A percentile compares a stretch with the other conserved stretches of the same genome.
Conservation (phyloP, 2,113 vertebrate species). For the Hylia prasina region DNA sequence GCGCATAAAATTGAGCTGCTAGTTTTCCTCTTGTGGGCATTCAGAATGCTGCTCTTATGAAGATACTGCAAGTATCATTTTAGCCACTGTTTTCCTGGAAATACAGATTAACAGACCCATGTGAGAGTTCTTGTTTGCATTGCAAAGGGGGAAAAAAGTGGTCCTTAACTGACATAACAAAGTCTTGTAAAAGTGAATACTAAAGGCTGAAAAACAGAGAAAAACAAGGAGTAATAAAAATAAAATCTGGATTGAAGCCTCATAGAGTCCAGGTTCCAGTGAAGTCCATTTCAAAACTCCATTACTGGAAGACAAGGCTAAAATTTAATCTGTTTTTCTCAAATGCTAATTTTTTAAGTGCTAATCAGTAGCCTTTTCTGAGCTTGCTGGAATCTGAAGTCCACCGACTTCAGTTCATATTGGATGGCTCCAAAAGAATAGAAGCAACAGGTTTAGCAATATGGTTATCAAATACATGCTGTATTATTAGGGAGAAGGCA, state of each 20-base stretch:
- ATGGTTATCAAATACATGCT: neutral
- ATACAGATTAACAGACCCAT: neutral
- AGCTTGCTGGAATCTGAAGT: neutral
- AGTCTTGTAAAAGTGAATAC: neutral
- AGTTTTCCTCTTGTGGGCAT: neutral
- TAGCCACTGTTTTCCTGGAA: neutral
- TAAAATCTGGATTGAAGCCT: neutral
- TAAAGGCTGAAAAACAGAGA: neutral
- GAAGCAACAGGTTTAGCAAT: neutral
- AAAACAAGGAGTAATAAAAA: neutral
- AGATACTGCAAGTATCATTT: neutral
- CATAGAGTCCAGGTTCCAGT: neutral
- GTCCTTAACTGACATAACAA: neutral
- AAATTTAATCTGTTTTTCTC: neutral
- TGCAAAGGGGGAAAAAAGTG: neutral
- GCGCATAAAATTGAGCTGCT: neutral
- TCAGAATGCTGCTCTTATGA: neutral
- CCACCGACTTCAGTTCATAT: neutral
- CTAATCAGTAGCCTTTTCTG: neutral
- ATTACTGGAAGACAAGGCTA: neutral
- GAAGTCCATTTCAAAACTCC: neutral
- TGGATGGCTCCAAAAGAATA: neutral
- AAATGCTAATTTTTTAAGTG: neutral
- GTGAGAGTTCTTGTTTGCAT: neutral
- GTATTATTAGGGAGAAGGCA: neutral